Conservation (phyloP, 2,797 vertebrate genomes). For the Ambastaia sidthimunki region DNA sequence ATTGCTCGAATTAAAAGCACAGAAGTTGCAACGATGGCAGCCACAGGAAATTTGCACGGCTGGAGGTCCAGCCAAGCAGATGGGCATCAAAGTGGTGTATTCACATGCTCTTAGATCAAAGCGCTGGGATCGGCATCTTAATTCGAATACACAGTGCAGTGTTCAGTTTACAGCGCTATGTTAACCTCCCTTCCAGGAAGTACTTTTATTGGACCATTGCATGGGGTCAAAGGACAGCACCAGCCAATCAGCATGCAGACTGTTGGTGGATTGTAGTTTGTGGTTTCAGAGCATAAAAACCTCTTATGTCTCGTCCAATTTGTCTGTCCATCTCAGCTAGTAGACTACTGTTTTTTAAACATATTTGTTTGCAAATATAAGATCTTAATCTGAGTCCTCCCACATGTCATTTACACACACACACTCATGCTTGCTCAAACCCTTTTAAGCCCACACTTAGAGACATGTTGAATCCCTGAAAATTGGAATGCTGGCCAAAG, state of each 20-base stretch:
- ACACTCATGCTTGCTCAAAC: constrained; percentile 12
- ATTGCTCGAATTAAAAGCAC: constrained; percentile 66
- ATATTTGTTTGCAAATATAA: not conserved
- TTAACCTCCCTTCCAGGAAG: not conserved
- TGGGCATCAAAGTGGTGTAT: constrained; percentile 70
- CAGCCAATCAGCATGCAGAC: not conserved
- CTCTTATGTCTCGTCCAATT: too few relatives aligned
- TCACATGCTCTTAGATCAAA: constrained; percentile 68
- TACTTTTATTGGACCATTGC: not conserved
- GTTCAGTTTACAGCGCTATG: not conserved
- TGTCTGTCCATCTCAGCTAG: not conserved
- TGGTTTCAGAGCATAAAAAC: too few relatives aligned
- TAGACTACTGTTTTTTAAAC: not conserved
- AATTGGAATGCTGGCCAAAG: constrained; percentile 64
- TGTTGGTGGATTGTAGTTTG: not conserved
- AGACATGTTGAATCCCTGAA: constrained; percentile 37
- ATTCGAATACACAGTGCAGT: not conserved
- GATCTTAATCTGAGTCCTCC: constrained; percentile 42
- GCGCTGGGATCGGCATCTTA: constrained; percentile 30
- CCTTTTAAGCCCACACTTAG: constrained; percentile 18
- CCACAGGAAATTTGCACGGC: constrained; percentile 61
- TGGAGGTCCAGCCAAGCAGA: constrained; percentile 69
- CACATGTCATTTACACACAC: constrained; percentile 55
- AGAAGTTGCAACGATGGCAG: constrained; percentile 50
- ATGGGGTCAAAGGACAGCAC: not conserved